Evolutionary conservation across 2,888 invertebrate genomes (phyloP), one percentile per base, ranked within the genome.

Genomic region (Drosophila neutralis): DNA sequence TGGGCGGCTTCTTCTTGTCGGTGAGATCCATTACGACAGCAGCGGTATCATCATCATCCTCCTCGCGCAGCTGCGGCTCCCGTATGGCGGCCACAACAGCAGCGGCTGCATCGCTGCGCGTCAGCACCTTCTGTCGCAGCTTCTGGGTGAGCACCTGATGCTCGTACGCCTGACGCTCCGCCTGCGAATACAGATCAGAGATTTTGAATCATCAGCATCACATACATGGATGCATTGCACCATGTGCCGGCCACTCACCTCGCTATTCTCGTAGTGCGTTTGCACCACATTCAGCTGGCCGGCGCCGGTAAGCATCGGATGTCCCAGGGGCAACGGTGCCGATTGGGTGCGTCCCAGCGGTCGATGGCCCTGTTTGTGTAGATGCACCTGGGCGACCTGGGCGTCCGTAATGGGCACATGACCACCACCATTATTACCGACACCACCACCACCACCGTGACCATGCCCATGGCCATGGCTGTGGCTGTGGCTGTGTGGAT

Each of bases 281-380:
- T 92, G 93, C 4, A 84, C 93, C 61, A 93, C 91, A 64, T 91
- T 92, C 40, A 93, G 78, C 64, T 92, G 91, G 15, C 94, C 93
- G 38, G 88, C 85, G 7, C 93, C 92, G 58, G 94, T 94, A 64
- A 98, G 94, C 94, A 97, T 95, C 31, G 98, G 97, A 94, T 98
- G 97, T 1, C 98, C 98, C 65, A 98, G 94, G 33, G 97, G 97
- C 83, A 98, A 93, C 1, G 98, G 98, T 4, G 98, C 98, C 53
- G 98, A 98, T 94, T 98, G 98, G 69, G 98, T 98, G 91, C 98
- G 95, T 69, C 98, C 98, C 85, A 98, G 94, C 38, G 97, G 97
- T 60, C 97, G 94, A 80, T 96, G 96, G 87, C 95, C 95, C 91
- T 95, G 94, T 94, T 96, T 96, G 94, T 94, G 94, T 67, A 96